phyloP scores from a whole-genome alignment of 92 coral and sea anemone species.

The Paramuricea clavata region DNA sequence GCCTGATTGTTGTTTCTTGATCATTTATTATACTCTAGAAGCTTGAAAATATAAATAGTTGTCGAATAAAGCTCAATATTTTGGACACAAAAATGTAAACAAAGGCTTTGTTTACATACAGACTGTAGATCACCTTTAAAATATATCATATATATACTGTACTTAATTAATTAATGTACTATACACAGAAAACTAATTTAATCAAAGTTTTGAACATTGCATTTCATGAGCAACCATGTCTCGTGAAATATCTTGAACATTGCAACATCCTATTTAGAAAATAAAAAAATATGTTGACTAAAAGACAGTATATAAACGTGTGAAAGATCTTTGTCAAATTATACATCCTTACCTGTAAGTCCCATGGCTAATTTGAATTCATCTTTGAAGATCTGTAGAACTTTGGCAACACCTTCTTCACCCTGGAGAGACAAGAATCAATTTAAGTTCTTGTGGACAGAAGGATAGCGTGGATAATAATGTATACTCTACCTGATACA shows the following conservation, averaged over 20 bases:
- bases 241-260: background rate
- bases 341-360: slow-evolving; percentile 21
- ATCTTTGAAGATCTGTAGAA: slow-evolving; percentile 28
- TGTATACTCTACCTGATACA: slow-evolving; percentile 40
- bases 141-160: no score
- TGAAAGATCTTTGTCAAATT: background rate
- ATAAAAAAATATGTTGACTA: background rate
- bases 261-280: background rate
- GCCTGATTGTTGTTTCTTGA: no score
- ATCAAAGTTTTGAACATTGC: no score
- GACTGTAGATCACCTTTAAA: no score
- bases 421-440: background rate
- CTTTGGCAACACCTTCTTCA: slow-evolving; percentile 7
- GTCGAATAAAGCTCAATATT: no score
- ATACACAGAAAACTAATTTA: no score
- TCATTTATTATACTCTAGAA: no score
- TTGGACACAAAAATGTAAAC: no score
- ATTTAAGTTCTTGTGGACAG: background rate
- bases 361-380: slow-evolving; percentile 37
- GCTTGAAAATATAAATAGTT: no score
- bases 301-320: background rate
- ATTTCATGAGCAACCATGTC: background rate
- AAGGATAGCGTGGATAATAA: background rate
- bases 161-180: no score
- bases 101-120: no score